phyloP scores from a whole-genome alignment of 2,113 vertebrate genomes.

The Gobio gobio region DNA sequence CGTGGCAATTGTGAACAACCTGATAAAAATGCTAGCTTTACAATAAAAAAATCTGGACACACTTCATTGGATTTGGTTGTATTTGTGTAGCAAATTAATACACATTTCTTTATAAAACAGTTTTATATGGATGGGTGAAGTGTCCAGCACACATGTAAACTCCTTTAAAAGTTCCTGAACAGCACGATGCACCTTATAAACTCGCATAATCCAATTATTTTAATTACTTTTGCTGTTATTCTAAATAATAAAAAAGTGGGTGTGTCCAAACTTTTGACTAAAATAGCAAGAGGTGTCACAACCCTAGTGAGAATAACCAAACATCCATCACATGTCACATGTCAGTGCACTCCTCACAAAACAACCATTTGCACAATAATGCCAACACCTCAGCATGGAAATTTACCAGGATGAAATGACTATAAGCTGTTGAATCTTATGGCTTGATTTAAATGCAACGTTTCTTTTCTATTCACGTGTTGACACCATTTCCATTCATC shows the following conservation, averaged over 20 bases:
- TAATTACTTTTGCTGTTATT: background rate
- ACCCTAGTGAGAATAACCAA: constrained; percentile 50
- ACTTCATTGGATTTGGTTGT: background rate
- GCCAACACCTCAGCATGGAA: background rate
- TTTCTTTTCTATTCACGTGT: background rate
- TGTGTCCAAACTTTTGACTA: background rate
- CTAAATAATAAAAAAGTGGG: background rate
- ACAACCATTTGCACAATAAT: background rate
- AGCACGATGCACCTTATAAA: background rate
- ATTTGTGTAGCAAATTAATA: background rate
- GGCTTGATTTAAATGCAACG: background rate
- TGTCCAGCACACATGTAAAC: too few relatives aligned
- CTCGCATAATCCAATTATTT: background rate
- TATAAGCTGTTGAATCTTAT: background rate
- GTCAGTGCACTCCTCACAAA: background rate
- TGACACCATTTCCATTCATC: background rate
- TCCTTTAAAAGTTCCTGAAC: background rate
- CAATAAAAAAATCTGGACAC: background rate
- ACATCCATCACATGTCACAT: constrained; percentile 19
- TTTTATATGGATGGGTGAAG: too few relatives aligned
- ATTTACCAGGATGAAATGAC: background rate
- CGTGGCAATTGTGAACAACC: background rate
- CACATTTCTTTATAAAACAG: too few relatives aligned
- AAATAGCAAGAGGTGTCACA: background rate
- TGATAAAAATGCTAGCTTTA: background rate